Conservation (phyloP, 2,888 invertebrate genomes). For the Agonopterix alstromeriana region DNA sequence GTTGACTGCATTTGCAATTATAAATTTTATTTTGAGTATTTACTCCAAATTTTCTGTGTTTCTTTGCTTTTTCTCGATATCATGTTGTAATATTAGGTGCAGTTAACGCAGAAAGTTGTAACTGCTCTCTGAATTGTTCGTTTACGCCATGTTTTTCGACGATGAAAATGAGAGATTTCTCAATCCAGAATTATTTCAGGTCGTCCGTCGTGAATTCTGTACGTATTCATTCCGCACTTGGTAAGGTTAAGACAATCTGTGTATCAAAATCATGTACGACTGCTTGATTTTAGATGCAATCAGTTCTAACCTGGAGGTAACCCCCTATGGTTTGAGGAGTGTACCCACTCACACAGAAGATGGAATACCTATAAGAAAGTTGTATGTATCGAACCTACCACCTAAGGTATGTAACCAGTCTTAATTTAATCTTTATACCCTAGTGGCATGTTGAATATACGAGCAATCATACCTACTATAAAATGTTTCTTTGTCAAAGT, state of each 20-base stretch:
- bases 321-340: conserved; percentile 39
- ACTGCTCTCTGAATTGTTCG: conserved; percentile 19
- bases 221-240: conserved; percentile 21
- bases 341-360: conserved; percentile 73
- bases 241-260: neutral
- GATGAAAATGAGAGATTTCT: conserved; percentile 46
- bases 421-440: too few species aligned
- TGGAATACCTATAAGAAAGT: conserved; percentile 76
- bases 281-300: conserved; percentile 41
- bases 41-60: conserved; percentile 53
- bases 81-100: conserved; percentile 32
- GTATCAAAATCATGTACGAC: conserved; percentile 3
- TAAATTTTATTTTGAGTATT: conserved; percentile 52
- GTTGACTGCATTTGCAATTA: conserved; percentile 55
- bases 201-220: conserved; percentile 55
- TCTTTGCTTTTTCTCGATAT: conserved; percentile 25
- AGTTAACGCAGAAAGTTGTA: conserved; percentile 18
- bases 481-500: neutral
- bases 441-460: too few species aligned
- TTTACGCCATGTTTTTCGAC: conserved; percentile 53
- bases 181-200: conserved; percentile 51
- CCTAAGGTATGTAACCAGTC: conserved; percentile 54
- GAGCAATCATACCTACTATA: neutral
- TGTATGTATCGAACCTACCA: conserved; percentile 76
- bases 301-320: conserved; percentile 38